Conservation (phyloP, 2,888 invertebrate genomes). For the Dorcus parallelipipedus region DNA sequence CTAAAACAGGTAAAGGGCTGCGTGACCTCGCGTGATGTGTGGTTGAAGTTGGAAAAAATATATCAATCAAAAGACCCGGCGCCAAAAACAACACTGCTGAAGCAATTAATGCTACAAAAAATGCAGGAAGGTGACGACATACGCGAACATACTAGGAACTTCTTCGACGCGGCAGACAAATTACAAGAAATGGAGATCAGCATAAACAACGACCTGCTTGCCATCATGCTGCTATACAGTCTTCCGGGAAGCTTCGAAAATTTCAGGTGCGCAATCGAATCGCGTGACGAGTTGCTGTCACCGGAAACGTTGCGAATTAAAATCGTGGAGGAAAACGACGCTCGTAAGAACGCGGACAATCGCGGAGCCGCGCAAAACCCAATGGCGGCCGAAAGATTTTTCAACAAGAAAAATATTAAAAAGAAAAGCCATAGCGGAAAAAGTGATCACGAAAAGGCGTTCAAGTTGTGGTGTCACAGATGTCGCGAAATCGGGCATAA, state of each 20-base stretch:
- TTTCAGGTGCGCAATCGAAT: conserved; percentile 40
- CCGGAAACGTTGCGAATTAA: conserved; percentile 33
- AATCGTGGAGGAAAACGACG: conserved; percentile 31
- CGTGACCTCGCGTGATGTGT: conserved; percentile 36
- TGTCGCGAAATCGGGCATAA: conserved; percentile 11
- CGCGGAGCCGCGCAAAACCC: neutral
- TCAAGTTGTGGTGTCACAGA: conserved; percentile 8
- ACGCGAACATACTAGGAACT: conserved; percentile 35
- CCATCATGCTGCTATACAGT: conserved; percentile 39
- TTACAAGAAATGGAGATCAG: conserved; percentile 35
- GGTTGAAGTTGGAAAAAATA: conserved; percentile 38
- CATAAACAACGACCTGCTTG: conserved; percentile 25
- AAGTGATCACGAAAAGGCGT: neutral
- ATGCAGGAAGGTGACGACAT: conserved; percentile 38
- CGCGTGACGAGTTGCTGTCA: conserved; percentile 34
- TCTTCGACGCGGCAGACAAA: conserved; percentile 40
- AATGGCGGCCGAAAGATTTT: neutral
- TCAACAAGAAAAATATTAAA: neutral
- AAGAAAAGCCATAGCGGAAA: neutral
- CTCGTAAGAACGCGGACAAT: conserved; percentile 19
- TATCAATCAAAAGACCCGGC: conserved; percentile 44
- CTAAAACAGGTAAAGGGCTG: conserved; percentile 36
- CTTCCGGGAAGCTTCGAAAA: conserved; percentile 37
- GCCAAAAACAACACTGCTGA: conserved; percentile 43
- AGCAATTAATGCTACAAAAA: conserved; percentile 36